phyloP scores from a whole-genome alignment of 2,888 invertebrate species.

The Drosophila anomalata region DNA sequence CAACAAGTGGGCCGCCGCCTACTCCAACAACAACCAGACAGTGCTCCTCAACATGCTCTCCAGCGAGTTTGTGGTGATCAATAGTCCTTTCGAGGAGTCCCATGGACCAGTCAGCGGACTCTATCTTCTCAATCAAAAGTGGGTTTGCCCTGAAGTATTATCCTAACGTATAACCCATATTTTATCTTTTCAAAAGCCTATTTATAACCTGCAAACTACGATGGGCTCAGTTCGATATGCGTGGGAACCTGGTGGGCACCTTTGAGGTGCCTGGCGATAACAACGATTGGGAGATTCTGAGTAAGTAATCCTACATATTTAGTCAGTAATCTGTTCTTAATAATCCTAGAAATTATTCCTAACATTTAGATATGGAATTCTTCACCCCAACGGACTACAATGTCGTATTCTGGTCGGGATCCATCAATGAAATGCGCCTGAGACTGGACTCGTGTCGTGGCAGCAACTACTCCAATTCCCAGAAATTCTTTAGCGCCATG shows the following conservation, averaged over 20 bases:
- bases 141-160: neutral
- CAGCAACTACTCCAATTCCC: constrained; percentile 59
- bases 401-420: constrained; percentile 92
- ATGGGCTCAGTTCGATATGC: constrained; percentile 91
- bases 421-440: constrained; percentile 90
- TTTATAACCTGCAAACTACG: constrained; percentile 90
- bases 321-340: neutral
- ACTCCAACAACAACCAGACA: constrained; percentile 98
- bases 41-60: constrained; percentile 96
- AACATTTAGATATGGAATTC: constrained; percentile 87
- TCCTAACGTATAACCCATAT: neutral
- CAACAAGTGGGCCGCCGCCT: constrained; percentile 97
- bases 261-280: constrained; percentile 86
- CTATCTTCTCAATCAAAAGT: constrained; percentile 87
- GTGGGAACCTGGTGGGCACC: constrained; percentile 88
- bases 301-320: constrained; percentile 84
- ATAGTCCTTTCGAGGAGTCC: constrained; percentile 91
- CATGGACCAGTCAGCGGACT: constrained; percentile 87
- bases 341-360: neutral
- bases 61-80: constrained; percentile 94
- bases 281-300: constrained; percentile 89
- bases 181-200: constrained; percentile 82
- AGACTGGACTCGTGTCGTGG: constrained; percentile 87
- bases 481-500: constrained; percentile 85
- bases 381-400: constrained; percentile 88